These are phyloP conservation scores for Haliclystus octoradiatus DNA, from an alignment of 30 jellyfish, hydroid and myxozoan genomes.

Conservation along the genomic window DNA sequence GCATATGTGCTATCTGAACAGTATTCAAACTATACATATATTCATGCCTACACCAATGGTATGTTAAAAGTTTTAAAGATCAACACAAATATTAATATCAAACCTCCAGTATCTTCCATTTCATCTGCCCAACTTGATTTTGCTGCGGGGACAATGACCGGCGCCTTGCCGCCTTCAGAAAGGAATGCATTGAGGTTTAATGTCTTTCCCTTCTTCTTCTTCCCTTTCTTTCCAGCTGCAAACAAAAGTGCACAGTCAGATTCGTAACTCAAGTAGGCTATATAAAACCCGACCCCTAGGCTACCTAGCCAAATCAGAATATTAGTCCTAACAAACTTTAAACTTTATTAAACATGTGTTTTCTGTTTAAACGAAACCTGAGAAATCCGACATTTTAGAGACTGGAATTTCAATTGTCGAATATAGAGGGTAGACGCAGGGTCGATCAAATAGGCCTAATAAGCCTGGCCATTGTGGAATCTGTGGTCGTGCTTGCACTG, in stretches of 20 bases:
- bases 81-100: too few relatives aligned
- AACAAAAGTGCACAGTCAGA: too few relatives aligned
- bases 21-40: neutral
- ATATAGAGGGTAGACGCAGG: neutral
- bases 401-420: neutral
- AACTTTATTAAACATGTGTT: too few relatives aligned
- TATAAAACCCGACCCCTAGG: too few relatives aligned
- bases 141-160: constrained; percentile 32
- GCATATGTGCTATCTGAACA: constrained; percentile 2
- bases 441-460: neutral
- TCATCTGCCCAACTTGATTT: constrained; percentile 64
- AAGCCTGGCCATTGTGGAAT: too few relatives aligned
- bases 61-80: too few relatives aligned
- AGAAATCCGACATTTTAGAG: neutral
- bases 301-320: too few relatives aligned
- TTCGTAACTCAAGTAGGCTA: too few relatives aligned
- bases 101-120: constrained; percentile 27
- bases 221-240: constrained; percentile 66
- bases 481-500: too few relatives aligned
- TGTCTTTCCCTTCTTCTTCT: constrained; percentile 68
- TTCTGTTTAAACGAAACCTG: too few relatives aligned
- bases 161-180: constrained; percentile 37
- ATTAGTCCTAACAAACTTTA: too few relatives aligned
- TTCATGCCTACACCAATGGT: too few relatives aligned
- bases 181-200: constrained; percentile 62